phyloP scores from a whole-genome alignment of 2,113 vertebrate species.

The Epinephelus fuscoguttatus region DNA sequence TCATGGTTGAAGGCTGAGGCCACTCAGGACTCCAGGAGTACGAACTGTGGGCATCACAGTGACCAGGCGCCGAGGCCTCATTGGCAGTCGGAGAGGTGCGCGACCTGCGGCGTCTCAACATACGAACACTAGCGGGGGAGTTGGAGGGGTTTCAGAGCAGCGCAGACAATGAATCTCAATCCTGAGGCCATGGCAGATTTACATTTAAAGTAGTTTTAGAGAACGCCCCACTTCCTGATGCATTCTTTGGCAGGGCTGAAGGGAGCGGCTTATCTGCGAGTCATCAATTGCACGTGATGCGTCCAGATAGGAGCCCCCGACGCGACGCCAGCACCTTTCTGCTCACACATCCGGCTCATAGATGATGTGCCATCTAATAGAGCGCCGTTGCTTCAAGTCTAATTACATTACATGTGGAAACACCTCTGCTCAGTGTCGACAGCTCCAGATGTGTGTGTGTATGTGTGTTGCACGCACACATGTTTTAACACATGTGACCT shows the following conservation, averaged over 20 bases:
- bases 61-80: conserved; percentile 64
- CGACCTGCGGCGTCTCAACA: conserved; percentile 66
- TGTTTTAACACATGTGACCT: conserved; percentile 54
- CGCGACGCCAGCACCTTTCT: conserved; percentile 56
- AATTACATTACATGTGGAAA: conserved; percentile 69
- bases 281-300: conserved; percentile 79
- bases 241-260: conserved; percentile 73
- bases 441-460: conserved; percentile 17
- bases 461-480: not conserved
- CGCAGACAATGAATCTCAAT: conserved; percentile 82
- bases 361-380: conserved; percentile 70
- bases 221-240: conserved; percentile 81
- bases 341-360: conserved; percentile 59
- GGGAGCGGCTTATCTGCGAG: conserved; percentile 78
- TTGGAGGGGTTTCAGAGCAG: conserved; percentile 65
- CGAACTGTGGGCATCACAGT: conserved; percentile 38
- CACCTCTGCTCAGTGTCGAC: conserved; percentile 35
- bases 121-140: conserved; percentile 64
- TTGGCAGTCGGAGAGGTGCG: conserved; percentile 72
- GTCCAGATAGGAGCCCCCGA: conserved; percentile 67
- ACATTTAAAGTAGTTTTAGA: conserved; percentile 87
- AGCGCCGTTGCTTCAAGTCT: conserved; percentile 47
- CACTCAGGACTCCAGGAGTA: conserved; percentile 28
- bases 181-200: conserved; percentile 81
- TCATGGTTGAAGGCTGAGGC: conserved; percentile 28